Base-by-base conservation (phyloP, 2,888 invertebrate species). In the Deilephila porcellus region DNA sequence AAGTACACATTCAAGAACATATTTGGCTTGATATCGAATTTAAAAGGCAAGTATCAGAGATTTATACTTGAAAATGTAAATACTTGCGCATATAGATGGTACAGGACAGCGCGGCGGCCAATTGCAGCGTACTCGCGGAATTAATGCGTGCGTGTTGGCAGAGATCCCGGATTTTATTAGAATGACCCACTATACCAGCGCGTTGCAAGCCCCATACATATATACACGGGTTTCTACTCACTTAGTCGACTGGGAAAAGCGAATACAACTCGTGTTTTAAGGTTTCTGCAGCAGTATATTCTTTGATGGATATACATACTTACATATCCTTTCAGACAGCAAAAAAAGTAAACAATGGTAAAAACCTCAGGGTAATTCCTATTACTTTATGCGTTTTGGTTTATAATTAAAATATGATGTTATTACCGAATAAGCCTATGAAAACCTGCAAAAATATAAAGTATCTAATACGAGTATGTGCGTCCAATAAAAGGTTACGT, bases 101-200 rank as follows among this genome's bases (percentile, higher is more conserved):
- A 4, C 29, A 17, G 52, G 45, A 25, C 67, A 25, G 45, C 45
- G 45, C 45, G 45, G 45, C 45, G 45, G 45, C 45, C 45, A 45
- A 45, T 45, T 45, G 14, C 45, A 45, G 45, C 45, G 45, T 14
- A 3, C 45, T 45, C 14, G 45, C 45, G 14, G 45, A 14, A 45
- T 45, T 45, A 45, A 45, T 37, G 64, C 37, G 34, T n/a, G 34
- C n/a, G 19, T 37, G 64, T 64, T 64, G 64, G 64, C 64, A 45
- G 20, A 20, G 20, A 11, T 45, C 4, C 14, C 45, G 11, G 45
- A 8, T 64, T 64, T 64, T 45, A 45, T 45, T 37, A 45, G 1
- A 34, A 1, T 45, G 37, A 64, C 64, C 37, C 14, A 64, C 62
- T 62, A 32, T 29, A 32, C 32, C 17, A 62, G 45, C 14, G 14